phyloP scores from a whole-genome alignment of 2,888 invertebrate genomes.

The Liodrosophila aerea region DNA sequence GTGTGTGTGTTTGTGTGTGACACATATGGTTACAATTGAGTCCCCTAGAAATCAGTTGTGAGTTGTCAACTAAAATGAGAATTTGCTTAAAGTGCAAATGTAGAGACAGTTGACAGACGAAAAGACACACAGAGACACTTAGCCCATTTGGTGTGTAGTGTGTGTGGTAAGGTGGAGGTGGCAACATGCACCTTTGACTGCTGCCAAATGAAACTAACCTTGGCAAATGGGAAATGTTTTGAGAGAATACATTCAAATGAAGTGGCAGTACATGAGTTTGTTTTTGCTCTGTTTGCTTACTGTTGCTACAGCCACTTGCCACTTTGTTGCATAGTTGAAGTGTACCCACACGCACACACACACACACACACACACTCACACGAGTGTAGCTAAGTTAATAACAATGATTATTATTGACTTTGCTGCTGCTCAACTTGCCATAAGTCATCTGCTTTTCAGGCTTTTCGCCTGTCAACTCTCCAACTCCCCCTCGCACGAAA shows the following conservation, averaged over 20 bases:
- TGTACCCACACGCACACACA: conserved; percentile 26
- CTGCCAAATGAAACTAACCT: conserved; percentile 34
- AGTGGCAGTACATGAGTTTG: conserved; percentile 17
- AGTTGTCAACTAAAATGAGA: conserved; percentile 40
- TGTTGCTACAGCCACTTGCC: conserved; percentile 26
- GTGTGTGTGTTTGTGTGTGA: conserved; percentile 19
- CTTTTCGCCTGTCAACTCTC: conserved; percentile 36
- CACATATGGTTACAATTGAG: conserved; percentile 43
- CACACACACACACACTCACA: conserved; percentile 1
- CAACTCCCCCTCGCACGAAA: conserved; percentile 9
- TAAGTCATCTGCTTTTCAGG: conserved; percentile 47
- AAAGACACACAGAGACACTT: conserved; percentile 30
- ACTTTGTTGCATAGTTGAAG: conserved; percentile 43
- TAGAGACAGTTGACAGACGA: conserved; percentile 28
- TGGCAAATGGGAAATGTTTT: conserved; percentile 29
- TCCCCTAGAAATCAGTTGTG: conserved; percentile 46
- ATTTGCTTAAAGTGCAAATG: conserved; percentile 57
- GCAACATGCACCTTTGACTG: conserved; percentile 27
- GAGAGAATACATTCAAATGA: conserved; percentile 26
- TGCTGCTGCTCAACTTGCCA: conserved; percentile 34
- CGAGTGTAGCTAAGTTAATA: conserved; percentile 59
- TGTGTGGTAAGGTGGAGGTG: too few species aligned
- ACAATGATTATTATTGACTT: conserved; percentile 70
- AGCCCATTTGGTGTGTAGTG: too few species aligned
- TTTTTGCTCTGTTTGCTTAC: conserved; percentile 13